Conservation (phyloP, 2,888 invertebrate species). For the Rhagonycha fulva region DNA sequence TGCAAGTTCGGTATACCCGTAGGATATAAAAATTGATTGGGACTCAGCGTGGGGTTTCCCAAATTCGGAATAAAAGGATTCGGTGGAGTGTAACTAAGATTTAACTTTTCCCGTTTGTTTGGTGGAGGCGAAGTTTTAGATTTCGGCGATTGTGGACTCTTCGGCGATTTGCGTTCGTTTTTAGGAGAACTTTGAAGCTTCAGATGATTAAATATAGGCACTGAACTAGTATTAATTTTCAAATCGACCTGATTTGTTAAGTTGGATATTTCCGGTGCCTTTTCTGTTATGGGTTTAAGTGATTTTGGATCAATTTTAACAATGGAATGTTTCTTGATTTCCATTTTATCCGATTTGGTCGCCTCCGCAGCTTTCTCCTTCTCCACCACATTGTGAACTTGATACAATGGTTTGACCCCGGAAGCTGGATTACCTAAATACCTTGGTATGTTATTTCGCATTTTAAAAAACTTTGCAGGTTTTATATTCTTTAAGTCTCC, state of each 20-base stretch:
- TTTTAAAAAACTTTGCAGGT: slow-evolving; percentile 63
- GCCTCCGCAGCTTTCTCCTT: slow-evolving; percentile 44
- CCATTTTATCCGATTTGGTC: slow-evolving; percentile 39
- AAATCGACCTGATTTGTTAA: slow-evolving; percentile 41
- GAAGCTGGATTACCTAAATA: slow-evolving; percentile 63
- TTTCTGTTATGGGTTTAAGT: slow-evolving; percentile 58
- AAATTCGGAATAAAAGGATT: slow-evolving; percentile 55
- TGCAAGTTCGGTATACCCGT: slow-evolving; percentile 48
- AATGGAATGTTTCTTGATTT: slow-evolving; percentile 54
- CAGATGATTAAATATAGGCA: slow-evolving; percentile 54
- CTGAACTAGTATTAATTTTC: slow-evolving; percentile 55
- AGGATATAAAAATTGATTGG: slow-evolving; percentile 51
- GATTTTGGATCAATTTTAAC: slow-evolving; percentile 64
- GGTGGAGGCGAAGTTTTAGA: slow-evolving; percentile 34
- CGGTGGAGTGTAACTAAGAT: slow-evolving; percentile 52
- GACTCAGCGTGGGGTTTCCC: slow-evolving; percentile 50
- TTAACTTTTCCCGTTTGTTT: slow-evolving; percentile 42
- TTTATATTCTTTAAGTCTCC: slow-evolving; percentile 47
- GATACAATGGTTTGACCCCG: slow-evolving; percentile 65
- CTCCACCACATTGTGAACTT: slow-evolving; percentile 54
- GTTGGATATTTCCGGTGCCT: slow-evolving; percentile 50
- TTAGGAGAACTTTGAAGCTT: slow-evolving; percentile 51
- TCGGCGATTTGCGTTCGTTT: slow-evolving; percentile 48
- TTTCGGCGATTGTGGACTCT: slow-evolving; percentile 51
- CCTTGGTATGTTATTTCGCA: slow-evolving; percentile 60